Base-by-base conservation (phyloP, 2,797 vertebrate genomes). In the Acrocephalus scirpaceus region DNA sequence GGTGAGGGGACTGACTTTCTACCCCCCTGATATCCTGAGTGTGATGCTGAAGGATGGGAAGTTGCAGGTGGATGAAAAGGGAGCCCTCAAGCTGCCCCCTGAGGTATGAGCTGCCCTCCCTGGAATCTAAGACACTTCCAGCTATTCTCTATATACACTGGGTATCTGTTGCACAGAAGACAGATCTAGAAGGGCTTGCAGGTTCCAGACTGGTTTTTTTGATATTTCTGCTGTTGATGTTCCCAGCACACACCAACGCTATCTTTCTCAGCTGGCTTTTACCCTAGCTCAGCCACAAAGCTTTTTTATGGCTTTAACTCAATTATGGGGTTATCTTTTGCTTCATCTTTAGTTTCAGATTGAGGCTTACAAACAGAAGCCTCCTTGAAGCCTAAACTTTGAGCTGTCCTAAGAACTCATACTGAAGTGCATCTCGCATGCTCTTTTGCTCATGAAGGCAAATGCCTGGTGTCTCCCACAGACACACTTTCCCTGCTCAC, bases 11-110 rank as follows among this genome's bases (percentile, higher is more conserved):
- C 96, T 99, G 85, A 98, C 98, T 2, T 97, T 97, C 71, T 98
- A 98, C 79, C 97, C 98, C 2, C 98, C 98, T 6, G 98, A 99
- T 86, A 95, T 98, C 45, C 85, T 98, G 77, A 81, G 94, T 23
- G 60, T 65, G 50, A 98, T 98, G 98, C 93, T 98, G 93, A 95
- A 97, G 42, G 97, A 98, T 58, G 96, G 94, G 27, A 98, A 97
- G 75, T 66, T 98, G 76, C 76, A 94, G 12, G 78, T 89, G 70
- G 98, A 99, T 91, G 94, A 96, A 86, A 91, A 97, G 0, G 98
- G 97, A 77, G 97, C 97, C 20, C 97, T 98, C 79, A 87, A 96
- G 83, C 73, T 98, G 17, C 89, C 96, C 26, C 27, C 48, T 0
- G 79, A 98, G 98, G 98, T 98, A 90, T 27, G 53, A 61, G 21